Percentiles rank a stretch among this genome's conserved stretches.
These are phyloP conservation scores for Plecotus auritus DNA, from an alignment of 2,113 vertebrate species.

Conservation along the genomic window DNA sequence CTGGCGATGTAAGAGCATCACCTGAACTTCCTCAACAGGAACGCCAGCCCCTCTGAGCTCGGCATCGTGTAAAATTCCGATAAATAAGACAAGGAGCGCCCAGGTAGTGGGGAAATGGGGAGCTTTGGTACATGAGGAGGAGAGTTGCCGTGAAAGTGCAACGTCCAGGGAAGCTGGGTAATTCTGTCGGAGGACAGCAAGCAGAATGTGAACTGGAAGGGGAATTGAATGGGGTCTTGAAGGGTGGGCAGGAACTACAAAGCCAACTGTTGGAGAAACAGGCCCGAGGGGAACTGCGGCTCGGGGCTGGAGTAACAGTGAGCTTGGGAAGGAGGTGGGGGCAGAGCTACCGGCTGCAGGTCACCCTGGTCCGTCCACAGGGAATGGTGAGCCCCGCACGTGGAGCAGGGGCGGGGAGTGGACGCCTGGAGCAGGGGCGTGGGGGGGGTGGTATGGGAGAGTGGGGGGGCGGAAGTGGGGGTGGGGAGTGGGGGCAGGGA, in stretches of 20 bases:
- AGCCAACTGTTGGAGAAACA: not conserved
- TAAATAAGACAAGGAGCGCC: not conserved
- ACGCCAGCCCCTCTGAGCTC: not conserved
- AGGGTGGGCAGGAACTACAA: not conserved
- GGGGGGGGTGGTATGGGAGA: too few species aligned
- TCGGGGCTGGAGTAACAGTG: too few species aligned
- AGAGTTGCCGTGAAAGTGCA: not conserved
- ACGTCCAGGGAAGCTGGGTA: not conserved
- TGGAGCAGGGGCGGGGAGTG: too few species aligned
- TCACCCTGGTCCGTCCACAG: too few species aligned
- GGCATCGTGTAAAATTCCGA: not conserved
- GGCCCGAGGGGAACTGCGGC: not conserved
- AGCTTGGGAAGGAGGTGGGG: not conserved
- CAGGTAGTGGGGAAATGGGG: not conserved
- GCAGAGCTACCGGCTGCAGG: too few species aligned
- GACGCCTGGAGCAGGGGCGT: too few species aligned
- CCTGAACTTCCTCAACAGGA: not conserved
- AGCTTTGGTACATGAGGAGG: not conserved
- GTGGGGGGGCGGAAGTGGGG: not conserved
- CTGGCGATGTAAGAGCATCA: not conserved
- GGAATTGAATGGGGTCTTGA: not conserved
- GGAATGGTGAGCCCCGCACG: not conserved
- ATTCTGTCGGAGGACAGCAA: not conserved
- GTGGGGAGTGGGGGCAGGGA: accelerated
- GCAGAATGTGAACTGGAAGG: not conserved